A percentile compares a stretch with the other conserved stretches of the same genome.
Conservation (phyloP, 1,140 invertebrate genomes). For the Eufriesea mexicana region DNA sequence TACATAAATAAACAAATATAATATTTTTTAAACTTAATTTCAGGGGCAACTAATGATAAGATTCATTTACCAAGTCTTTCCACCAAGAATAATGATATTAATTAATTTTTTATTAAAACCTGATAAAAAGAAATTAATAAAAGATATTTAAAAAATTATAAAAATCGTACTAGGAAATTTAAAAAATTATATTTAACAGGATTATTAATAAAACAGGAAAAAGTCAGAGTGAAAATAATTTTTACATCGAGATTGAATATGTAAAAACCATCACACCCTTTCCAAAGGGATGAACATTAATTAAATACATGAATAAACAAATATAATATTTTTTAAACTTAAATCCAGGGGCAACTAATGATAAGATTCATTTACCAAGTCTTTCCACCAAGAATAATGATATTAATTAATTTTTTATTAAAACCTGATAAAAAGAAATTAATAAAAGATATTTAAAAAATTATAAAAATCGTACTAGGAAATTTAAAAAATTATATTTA, state of each 20-base stretch:
- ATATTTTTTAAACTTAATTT: background rate
- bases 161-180: background rate
- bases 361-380: too few species aligned
- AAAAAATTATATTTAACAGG: too few species aligned
- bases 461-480: background rate
- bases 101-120: too few species aligned
- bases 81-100: too few species aligned
- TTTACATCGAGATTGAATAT: background rate
- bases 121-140: too few species aligned
- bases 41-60: background rate
- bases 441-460: too few species aligned
- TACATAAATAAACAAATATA: background rate
- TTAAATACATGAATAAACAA: background rate
- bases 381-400: too few species aligned
- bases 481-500: background rate
- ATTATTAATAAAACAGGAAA: background rate
- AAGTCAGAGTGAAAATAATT: background rate
- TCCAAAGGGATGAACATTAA: background rate
- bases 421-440: too few species aligned
- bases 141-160: too few species aligned
- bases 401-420: too few species aligned
- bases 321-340: background rate
- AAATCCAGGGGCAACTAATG: background rate
- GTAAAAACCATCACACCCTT: background rate
- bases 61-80: too few species aligned